Evolutionary conservation across 2,797 vertebrate genomes (phyloP).

Genomic region (Erpetoichthys calabaricus): DNA sequence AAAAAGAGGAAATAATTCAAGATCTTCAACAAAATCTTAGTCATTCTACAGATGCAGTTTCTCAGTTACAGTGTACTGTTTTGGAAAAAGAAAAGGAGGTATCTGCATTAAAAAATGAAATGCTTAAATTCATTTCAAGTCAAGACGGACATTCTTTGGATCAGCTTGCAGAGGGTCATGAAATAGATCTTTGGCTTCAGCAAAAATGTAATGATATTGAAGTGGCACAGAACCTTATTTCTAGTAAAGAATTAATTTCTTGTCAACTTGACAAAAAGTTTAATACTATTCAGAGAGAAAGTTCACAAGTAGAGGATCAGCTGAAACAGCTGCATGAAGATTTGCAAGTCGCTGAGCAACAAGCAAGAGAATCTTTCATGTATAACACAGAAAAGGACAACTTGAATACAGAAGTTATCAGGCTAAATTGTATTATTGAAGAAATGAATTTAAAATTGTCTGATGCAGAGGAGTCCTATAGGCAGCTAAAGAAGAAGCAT

Average conservation of each 20-base stretch:
- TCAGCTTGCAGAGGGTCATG: constrained; percentile 11
- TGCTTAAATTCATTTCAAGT: constrained; percentile 11
- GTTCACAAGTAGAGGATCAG: constrained; percentile 32
- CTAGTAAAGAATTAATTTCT: constrained; percentile 10
- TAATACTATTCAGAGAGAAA: constrained; percentile 37
- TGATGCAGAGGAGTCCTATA: constrained; percentile 27
- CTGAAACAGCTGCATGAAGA: constrained; percentile 36
- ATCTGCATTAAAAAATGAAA: constrained; percentile 20
- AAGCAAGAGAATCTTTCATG: constrained; percentile 39
- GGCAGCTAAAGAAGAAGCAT: constrained; percentile 20
- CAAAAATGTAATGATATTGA: too few species aligned
- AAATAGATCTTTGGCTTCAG: constrained; percentile 13
- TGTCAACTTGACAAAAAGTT: constrained; percentile 43
- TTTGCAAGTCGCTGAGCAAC: constrained; percentile 35
- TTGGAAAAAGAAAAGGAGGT: constrained; percentile 21
- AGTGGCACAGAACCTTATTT: too few species aligned
- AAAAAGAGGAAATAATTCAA: constrained; percentile 28
- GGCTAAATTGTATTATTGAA: constrained; percentile 28
- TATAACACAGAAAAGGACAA: constrained; percentile 54
- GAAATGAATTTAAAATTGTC: constrained; percentile 38
- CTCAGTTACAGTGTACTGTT: constrained; percentile 25
- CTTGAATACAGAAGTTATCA: constrained; percentile 42
- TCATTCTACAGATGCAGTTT: constrained; percentile 21
- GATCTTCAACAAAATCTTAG: constrained; percentile 27
- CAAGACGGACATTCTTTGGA: constrained; percentile 1